Percentiles rank a stretch among this genome's conserved stretches.
Conservation (phyloP, 2,113 vertebrate genomes). For the Pteronura brasiliensis region DNA sequence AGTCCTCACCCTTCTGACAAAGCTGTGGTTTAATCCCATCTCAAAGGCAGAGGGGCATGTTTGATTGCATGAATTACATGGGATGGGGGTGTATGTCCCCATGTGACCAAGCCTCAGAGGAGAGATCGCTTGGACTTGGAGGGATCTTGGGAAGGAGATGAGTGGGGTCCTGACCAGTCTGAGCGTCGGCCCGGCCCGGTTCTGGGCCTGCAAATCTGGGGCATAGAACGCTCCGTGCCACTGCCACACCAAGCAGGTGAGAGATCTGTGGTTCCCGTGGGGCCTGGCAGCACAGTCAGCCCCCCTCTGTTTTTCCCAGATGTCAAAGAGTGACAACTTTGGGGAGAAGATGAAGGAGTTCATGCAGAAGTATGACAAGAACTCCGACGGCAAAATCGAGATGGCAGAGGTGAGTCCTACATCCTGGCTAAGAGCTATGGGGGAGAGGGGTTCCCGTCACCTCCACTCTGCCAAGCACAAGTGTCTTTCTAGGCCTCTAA, state of each 20-base stretch:
- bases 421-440: accelerated
- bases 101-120: background rate
- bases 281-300: background rate
- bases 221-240: background rate
- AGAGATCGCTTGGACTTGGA: background rate
- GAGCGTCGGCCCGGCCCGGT: accelerated
- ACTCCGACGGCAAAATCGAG: conserved; percentile 95
- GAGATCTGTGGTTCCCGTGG: background rate
- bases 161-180: background rate
- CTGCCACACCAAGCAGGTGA: background rate
- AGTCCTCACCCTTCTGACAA: background rate
- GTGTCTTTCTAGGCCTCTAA: background rate
- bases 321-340: conserved; percentile 88
- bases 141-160: background rate
- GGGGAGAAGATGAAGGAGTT: conserved; percentile 97
- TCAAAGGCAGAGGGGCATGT: background rate
- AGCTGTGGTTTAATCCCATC: background rate
- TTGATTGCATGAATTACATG: background rate
- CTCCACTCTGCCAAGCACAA: background rate
- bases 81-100: background rate
- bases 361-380: conserved; percentile 98
- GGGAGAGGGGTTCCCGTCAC: accelerated
- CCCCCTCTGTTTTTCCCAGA: conserved; percentile 77
- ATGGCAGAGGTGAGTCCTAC: conserved; percentile 92
- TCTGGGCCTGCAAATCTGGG: background rate